A percentile compares a stretch with the other conserved stretches of the same genome.
Conservation (phyloP, 2,113 vertebrate species). For the Mormoops blainvillei region DNA sequence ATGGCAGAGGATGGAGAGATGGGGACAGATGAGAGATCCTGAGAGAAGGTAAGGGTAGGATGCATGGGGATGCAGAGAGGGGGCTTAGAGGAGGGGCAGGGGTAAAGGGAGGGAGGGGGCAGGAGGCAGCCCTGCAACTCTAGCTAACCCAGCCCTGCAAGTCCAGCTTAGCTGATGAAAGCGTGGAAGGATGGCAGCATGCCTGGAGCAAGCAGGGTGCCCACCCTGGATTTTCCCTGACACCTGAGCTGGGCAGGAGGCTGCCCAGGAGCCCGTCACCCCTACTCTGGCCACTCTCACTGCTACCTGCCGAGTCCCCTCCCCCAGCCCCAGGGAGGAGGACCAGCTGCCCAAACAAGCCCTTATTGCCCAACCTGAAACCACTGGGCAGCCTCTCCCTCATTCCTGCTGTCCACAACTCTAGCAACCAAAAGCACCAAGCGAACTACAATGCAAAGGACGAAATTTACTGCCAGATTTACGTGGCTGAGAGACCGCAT, state of each 20-base stretch:
- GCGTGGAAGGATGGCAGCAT: background rate
- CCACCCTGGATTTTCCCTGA: background rate
- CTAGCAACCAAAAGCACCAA: conserved; percentile 39
- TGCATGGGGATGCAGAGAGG: background rate
- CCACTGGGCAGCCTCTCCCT: conserved; percentile 50
- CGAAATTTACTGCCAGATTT: conserved; percentile 15
- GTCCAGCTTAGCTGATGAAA: background rate
- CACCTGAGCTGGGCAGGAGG: background rate
- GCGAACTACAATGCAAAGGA: background rate
- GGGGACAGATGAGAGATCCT: background rate
- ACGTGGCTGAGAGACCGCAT: background rate
- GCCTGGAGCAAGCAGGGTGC: background rate
- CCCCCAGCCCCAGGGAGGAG: background rate
- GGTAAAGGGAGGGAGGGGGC: background rate
- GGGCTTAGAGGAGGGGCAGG: background rate
- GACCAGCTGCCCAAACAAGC: conserved; percentile 46
- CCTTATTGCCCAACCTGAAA: conserved; percentile 65
- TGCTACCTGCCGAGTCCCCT: background rate
- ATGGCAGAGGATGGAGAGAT: background rate
- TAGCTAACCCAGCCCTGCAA: background rate
- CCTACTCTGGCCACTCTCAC: background rate
- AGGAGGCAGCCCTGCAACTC: background rate
- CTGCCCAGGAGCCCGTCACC: background rate
- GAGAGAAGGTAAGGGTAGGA: background rate
- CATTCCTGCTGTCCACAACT: conserved; percentile 58